Percentiles rank a stretch among this genome's conserved stretches.
Conservation (phyloP, 1,140 invertebrate species). For the Oreohelix idahoensis region DNA sequence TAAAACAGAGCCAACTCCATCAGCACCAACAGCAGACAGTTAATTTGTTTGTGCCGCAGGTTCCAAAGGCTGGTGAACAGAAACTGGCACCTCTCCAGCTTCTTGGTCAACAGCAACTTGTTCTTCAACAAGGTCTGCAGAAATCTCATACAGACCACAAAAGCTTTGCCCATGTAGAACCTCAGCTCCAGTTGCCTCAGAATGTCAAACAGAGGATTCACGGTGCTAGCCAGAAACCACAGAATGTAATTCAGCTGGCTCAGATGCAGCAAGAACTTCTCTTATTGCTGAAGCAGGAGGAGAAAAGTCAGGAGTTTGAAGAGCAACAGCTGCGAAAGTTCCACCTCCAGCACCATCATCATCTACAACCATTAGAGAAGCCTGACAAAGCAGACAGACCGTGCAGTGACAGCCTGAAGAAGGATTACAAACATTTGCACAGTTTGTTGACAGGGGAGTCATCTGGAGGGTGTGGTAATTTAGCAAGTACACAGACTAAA, state of each 20-base stretch:
- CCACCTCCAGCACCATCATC: background rate
- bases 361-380: background rate
- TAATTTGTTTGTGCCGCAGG: conserved; percentile 41
- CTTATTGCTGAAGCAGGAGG: background rate
- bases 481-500: background rate
- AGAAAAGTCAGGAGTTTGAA: conserved; percentile 5
- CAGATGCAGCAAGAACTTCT: conserved; percentile 37
- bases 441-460: conserved; percentile 30
- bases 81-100: conserved; percentile 41
- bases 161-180: background rate
- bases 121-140: conserved; percentile 15
- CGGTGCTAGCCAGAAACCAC: background rate
- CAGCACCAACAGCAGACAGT: background rate
- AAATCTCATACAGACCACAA: background rate
- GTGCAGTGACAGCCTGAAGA: conserved; percentile 32
- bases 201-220: background rate
- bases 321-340: background rate
- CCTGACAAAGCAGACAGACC: background rate
- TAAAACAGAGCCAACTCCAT: background rate
- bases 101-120: conserved; percentile 45
- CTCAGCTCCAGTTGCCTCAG: background rate
- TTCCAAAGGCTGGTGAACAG: conserved; percentile 34
- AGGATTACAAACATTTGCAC: conserved; percentile 37
- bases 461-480: background rate
- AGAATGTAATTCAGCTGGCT: conserved; percentile 8